Base-by-base conservation (phyloP, 2,113 vertebrate genomes). In the Tychaedon coryphoeus region DNA sequence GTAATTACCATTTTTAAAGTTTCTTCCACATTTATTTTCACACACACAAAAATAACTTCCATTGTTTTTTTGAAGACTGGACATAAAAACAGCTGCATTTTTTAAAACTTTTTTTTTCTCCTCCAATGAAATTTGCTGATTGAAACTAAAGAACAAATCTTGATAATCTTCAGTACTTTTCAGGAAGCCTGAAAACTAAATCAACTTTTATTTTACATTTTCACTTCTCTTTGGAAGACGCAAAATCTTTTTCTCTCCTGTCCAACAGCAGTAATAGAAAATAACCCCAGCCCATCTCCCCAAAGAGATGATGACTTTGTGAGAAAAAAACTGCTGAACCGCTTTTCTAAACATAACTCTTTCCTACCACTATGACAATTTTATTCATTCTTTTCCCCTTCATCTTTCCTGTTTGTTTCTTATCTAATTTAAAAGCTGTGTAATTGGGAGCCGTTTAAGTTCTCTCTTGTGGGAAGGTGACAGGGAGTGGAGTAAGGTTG, bases 11-110 rank as follows among this genome's bases (percentile, higher is more conserved):
- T 53, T 47, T 71, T 45, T n/a, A 36, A 88, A 70, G 7, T 57
- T 90, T 79, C 58, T 86, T 69, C 48, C 31, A 88, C 28, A 15
- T 56, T 69, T 83, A 62, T 92, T 93, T 90, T 92, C 58, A 76
- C 19, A 56, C 16, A 22, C 19, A 51, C 3, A 62, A 42, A 92
- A 82, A 67, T 38, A 78, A 24, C 19, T 79, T 85, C 34, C 31
- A 79, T 65, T 25, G 3, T 15, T 75, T 91, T 72, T 36, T 26
- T 60, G 64, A 80, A 77, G 8, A 76, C 5, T 48, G 18, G 26
- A 56, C 12, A 58, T 26, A 73, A 38, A 84, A 92, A 45, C 28
- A 62, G 16, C 26, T 60, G 13, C 5, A 33, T 14, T n/a, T 53
- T 43, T 62, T 8, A 1, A 34, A 29, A 6, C 5, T 7, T 29